Conservation (phyloP, 2,113 vertebrate species). For the Crotalus horridus region DNA sequence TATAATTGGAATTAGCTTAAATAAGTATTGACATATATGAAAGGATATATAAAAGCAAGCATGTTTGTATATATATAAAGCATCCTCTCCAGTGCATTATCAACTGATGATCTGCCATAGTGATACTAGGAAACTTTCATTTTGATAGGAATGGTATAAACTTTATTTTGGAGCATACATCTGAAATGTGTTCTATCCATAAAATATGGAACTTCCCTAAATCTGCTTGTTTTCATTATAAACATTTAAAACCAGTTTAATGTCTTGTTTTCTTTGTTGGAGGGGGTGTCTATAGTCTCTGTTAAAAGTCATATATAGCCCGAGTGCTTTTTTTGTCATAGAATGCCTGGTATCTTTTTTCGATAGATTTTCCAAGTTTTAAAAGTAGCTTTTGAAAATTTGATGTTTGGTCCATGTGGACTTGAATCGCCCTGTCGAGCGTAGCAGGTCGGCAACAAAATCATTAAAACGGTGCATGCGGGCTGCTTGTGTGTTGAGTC, state of each 20-base stretch:
- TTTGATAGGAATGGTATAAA: neutral
- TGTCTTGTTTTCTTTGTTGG: neutral
- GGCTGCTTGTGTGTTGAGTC: too few species aligned
- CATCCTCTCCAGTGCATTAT: neutral
- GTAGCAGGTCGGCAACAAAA: too few species aligned
- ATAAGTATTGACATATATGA: neutral
- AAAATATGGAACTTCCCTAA: neutral
- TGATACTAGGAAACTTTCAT: neutral
- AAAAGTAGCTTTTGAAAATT: too few species aligned
- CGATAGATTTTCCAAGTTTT: too few species aligned
- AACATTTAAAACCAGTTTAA: neutral
- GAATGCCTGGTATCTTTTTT: too few species aligned
- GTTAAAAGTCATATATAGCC: neutral
- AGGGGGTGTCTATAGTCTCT: neutral
- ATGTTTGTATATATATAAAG: neutral
- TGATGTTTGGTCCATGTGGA: too few species aligned
- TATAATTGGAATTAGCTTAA: neutral
- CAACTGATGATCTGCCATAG: neutral
- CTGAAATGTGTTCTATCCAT: neutral
- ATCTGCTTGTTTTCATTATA: neutral
- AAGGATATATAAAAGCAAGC: neutral
- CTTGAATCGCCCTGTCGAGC: too few species aligned
- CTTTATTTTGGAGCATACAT: neutral
- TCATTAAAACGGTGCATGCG: too few species aligned
- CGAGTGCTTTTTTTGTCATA: too few species aligned